Base-by-base conservation (phyloP, 2,888 invertebrate genomes). In the Polia nebulosa region DNA sequence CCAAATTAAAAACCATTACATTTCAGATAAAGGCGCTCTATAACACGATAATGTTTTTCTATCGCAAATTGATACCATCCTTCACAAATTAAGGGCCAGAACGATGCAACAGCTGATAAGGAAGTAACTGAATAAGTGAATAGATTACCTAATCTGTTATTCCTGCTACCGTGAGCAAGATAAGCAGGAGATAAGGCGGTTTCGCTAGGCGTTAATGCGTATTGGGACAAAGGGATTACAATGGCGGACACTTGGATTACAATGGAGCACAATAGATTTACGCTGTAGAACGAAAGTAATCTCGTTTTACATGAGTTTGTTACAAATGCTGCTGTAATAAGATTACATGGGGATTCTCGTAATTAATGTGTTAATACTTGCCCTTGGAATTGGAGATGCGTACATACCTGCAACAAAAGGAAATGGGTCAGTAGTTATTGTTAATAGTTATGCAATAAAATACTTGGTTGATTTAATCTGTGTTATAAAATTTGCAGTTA, bases 141-240 rank as follows among this genome's bases (percentile, higher is more conserved):
- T 76, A 84, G 84, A 83, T 84, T 73, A 78, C 72, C 52, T 80
- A 82, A 84, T 82, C 81, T 80, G 79, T 79, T 80, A 69, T 74
- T 75, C 72, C 58, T 74, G 81, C 84, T 85, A 82, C 85, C 58
- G 85, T 75, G 60, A 78, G 80, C 71, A 73, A 80, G 85, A 80
- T 86, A 86, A 86, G 78, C 75, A 69, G 84, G 82, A 83, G 86
- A 87, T 92, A 91, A 90, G 88, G 85, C 61, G 86, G 85, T 87
- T 88, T 88, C 67, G 87, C 87, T 72, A 83, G 87, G 86, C 87
- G 85, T 84, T 87, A 85, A 80, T 81, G 86, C 86, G 87, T 87
- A 81, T 80, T 61, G 77, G 87, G 88, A 94, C 93, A 94, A 93
- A 91, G 78, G 92, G 92, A 94, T 94, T 92, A 93, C 86, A 78